A percentile compares a stretch with the other conserved stretches of the same genome.
phyloP scores from a whole-genome alignment of 2,888 invertebrate genomes.

The Disparrhopalites patrizii region DNA sequence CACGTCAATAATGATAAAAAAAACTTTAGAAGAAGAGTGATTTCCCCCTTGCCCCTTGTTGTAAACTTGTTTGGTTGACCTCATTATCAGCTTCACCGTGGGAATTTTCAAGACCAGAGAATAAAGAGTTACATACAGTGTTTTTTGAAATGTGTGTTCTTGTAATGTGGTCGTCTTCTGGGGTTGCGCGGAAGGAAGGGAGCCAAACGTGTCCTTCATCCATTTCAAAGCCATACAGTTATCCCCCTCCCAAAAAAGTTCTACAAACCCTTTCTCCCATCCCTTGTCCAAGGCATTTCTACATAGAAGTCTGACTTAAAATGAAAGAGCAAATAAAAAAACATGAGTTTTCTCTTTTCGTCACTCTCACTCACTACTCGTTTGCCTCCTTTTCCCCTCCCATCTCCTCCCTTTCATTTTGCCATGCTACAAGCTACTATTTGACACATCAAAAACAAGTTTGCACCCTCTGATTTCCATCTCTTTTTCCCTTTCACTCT shows the following conservation, averaged over 20 bases:
- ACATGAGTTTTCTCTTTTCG: conserved; percentile 1
- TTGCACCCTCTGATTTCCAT: background rate
- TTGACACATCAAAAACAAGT: background rate
- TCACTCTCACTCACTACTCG: conserved; percentile 20
- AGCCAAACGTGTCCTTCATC: no score
- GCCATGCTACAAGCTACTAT: background rate
- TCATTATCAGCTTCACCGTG: conserved; percentile 6
- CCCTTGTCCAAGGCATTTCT: no score
- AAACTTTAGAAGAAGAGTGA: no score
- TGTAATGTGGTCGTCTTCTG: no score
- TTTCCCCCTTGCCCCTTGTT: background rate
- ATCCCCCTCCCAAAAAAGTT: no score
- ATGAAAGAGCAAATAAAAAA: conserved; percentile 6
- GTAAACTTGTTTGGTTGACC: conserved; percentile 21
- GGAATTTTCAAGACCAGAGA: no score
- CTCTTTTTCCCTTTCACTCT: background rate
- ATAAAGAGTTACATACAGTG: no score
- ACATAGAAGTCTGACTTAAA: background rate
- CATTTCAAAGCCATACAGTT: no score
- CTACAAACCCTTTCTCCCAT: no score
- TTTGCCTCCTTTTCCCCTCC: background rate
- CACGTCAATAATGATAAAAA: background rate
- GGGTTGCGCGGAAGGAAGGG: no score
- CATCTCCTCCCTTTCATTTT: background rate
- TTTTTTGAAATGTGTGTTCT: no score